These are phyloP conservation scores for Eupithecia subumbrata DNA, from an alignment of 2,888 invertebrate species.

Conservation along the genomic window DNA sequence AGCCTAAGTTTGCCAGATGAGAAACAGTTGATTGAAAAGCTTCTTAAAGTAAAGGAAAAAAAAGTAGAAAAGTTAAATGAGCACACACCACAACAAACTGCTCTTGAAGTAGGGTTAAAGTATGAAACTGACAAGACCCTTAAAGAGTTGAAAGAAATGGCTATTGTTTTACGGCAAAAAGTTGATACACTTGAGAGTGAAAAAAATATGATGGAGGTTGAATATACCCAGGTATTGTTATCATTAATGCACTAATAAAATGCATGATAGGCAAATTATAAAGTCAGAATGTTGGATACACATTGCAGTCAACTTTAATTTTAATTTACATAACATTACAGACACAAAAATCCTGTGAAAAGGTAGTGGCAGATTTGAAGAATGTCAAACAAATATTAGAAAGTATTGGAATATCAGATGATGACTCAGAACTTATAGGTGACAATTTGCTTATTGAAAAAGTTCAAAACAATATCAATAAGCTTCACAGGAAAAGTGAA, in stretches of 20 bases:
- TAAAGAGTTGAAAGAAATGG: conserved; percentile 74
- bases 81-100: conserved; percentile 34
- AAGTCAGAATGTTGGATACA: background rate
- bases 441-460: conserved; percentile 65
- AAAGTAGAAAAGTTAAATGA: conserved; percentile 39
- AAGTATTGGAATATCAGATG: conserved; percentile 66
- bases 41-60: conserved; percentile 53
- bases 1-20: background rate
- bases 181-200: conserved; percentile 72
- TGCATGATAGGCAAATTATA: background rate
- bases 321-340: conserved; percentile 46
- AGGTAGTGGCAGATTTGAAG: conserved; percentile 78
- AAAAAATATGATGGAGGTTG: conserved; percentile 73
- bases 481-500: conserved; percentile 70
- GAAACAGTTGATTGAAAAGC: conserved; percentile 42
- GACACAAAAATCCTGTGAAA: conserved; percentile 71
- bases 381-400: conserved; percentile 68
- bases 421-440: conserved; percentile 55
- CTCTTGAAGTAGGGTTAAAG: conserved; percentile 41
- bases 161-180: conserved; percentile 70
- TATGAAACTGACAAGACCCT: conserved; percentile 60
- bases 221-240: conserved; percentile 68
- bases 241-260: background rate
- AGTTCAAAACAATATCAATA: conserved; percentile 66
- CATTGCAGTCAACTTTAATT: background rate